These are phyloP conservation scores for Trochalopteron elliotii DNA, from an alignment of 2,113 vertebrate genomes.

Conservation along the genomic window DNA sequence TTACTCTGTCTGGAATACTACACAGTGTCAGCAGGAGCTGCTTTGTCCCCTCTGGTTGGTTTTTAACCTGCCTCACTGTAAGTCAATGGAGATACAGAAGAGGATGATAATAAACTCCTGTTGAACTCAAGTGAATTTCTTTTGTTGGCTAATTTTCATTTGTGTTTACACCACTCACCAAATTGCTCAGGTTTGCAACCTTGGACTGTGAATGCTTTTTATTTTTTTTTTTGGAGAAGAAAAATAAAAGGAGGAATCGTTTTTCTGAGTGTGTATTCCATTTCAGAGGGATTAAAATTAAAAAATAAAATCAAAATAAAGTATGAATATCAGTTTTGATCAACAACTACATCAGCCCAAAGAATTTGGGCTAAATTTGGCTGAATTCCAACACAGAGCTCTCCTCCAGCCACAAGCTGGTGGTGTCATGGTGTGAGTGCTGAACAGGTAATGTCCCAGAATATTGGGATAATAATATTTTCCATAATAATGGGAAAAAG, in stretches of 20 bases:
- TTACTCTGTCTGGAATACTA: not conserved
- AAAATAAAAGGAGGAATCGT: not conserved
- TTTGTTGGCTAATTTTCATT: slow-evolving; percentile 41
- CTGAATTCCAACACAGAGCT: no score
- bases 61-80: not conserved
- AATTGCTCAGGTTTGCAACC: not conserved
- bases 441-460: not conserved
- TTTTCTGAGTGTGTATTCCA: not conserved
- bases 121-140: not conserved
- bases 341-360: not conserved
- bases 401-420: not conserved
- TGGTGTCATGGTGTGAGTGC: not conserved
- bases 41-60: not conserved
- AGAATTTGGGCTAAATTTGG: no score
- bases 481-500: not conserved
- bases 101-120: slow-evolving; percentile 5
- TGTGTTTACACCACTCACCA: not conserved
- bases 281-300: not conserved
- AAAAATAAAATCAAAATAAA: not conserved
- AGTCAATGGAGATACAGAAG: not conserved
- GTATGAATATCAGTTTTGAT: not conserved
- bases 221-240: not conserved
- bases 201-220: not conserved
- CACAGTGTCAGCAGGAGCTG: not conserved
- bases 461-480: not conserved